phyloP scores from a whole-genome alignment of 2,797 vertebrate species.

The Aselliscus stoliczkanus region DNA sequence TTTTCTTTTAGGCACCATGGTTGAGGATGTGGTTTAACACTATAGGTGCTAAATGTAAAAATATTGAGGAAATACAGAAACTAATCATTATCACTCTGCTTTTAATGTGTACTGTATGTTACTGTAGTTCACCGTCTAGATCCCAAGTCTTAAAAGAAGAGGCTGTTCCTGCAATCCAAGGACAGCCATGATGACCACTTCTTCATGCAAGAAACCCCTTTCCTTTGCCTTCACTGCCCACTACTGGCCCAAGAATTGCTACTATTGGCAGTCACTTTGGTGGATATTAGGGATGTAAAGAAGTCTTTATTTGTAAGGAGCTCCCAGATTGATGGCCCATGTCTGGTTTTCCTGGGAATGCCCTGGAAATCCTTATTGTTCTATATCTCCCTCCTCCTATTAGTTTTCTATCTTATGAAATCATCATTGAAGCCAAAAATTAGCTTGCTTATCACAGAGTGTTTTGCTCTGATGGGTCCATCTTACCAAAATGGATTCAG shows the following conservation, averaged over 20 bases:
- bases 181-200: not conserved
- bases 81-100: not conserved
- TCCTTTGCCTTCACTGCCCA: not conserved
- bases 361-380: not conserved
- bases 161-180: not conserved
- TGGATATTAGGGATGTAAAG: not conserved
- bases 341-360: not conserved
- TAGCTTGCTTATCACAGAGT: not conserved
- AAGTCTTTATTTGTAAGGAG: not conserved
- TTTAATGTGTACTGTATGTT: not conserved
- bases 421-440: not conserved
- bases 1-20: slow-evolving; percentile 40
- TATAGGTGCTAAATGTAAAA: slow-evolving; percentile 44
- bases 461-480: not conserved
- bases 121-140: not conserved
- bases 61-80: slow-evolving; percentile 8
- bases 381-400: not conserved
- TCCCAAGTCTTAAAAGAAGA: not conserved
- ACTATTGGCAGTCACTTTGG: not conserved
- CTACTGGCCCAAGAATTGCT: not conserved
- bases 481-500: not conserved
- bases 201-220: not conserved
- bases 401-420: slow-evolving; percentile 21
- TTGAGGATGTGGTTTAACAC: slow-evolving; percentile 45
- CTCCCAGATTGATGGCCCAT: slow-evolving; percentile 8